Percentiles rank a stretch among this genome's conserved stretches.
Evolutionary conservation across 2,113 vertebrate species (phyloP).

Genomic region (Datnioides undecimradiatus): DNA sequence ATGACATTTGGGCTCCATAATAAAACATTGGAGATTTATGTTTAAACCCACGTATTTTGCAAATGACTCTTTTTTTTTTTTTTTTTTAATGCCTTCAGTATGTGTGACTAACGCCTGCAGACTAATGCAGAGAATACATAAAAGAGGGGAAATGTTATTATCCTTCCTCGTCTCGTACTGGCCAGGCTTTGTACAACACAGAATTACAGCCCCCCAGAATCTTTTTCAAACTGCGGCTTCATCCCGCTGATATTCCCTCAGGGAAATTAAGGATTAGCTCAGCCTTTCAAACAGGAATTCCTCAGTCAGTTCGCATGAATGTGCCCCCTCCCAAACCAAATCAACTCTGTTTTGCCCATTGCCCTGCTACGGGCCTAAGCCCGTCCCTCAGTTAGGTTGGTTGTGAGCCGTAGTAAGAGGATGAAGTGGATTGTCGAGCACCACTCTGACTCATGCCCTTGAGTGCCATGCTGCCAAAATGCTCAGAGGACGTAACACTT

Average conservation of each 20-base stretch:
- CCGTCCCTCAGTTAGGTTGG: slow-evolving; percentile 53
- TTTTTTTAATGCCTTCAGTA: slow-evolving; percentile 28
- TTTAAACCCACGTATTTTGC: slow-evolving; percentile 6
- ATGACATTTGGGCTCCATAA: slow-evolving; percentile 14
- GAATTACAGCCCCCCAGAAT: slow-evolving; percentile 70
- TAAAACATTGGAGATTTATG: slow-evolving; percentile 22
- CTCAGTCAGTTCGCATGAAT: slow-evolving; percentile 72
- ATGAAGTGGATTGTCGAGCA: slow-evolving; percentile 76
- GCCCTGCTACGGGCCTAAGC: slow-evolving; percentile 58
- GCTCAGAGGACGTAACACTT: slow-evolving; percentile 61
- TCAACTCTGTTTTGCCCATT: slow-evolving; percentile 66
- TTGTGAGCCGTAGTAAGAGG: slow-evolving; percentile 78
- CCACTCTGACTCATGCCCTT: slow-evolving; percentile 77
- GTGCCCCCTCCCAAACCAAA: slow-evolving; percentile 67
- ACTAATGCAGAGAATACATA: slow-evolving; percentile 36
- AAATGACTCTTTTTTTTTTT: slow-evolving; percentile 6
- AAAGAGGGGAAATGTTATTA: slow-evolving; percentile 52
- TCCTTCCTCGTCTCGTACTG: slow-evolving; percentile 29
- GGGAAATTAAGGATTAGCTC: slow-evolving; percentile 84
- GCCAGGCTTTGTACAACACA: slow-evolving; percentile 59
- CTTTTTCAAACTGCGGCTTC: slow-evolving; percentile 67
- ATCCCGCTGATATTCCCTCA: slow-evolving; percentile 80
- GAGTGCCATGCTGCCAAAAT: slow-evolving; percentile 65
- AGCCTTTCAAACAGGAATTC: slow-evolving; percentile 77
- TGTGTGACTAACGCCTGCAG: slow-evolving; percentile 43